A percentile compares a stretch with the other conserved stretches of the same genome.
Evolutionary conservation across 2,113 vertebrate genomes (phyloP).

Genomic region (Hydrochoerus hydrochaeris): DNA sequence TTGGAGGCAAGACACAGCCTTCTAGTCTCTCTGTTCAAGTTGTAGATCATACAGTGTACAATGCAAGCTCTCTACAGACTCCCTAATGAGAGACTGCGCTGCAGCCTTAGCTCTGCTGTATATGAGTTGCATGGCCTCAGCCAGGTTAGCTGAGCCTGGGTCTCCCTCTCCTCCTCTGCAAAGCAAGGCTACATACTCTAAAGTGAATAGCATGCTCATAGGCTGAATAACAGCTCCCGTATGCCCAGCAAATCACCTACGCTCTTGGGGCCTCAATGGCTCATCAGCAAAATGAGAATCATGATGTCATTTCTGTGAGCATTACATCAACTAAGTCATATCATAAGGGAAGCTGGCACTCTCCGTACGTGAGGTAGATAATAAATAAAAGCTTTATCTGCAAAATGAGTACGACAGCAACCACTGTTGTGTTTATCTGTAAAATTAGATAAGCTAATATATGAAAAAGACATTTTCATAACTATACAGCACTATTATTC

Average conservation of each 20-base stretch:
- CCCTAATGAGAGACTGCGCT: neutral
- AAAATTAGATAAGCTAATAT: neutral
- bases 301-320: neutral
- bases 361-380: neutral
- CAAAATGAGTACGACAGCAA: constrained; percentile 34
- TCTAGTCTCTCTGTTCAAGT: neutral
- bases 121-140: neutral
- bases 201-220: neutral
- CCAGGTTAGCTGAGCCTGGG: neutral
- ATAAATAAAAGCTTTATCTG: neutral
- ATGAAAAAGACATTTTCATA: neutral
- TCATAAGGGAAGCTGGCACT: neutral
- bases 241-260: neutral
- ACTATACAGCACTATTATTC: neutral
- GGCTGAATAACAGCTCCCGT: neutral
- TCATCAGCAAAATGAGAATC: neutral
- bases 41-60: neutral
- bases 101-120: neutral
- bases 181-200: neutral
- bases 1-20: neutral
- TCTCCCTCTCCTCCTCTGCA: neutral
- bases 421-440: neutral
- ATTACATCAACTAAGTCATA: neutral
- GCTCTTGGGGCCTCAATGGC: neutral
- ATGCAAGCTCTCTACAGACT: neutral